Base-by-base conservation (phyloP, 2,888 invertebrate species). In the Ennomos erosarius region DNA sequence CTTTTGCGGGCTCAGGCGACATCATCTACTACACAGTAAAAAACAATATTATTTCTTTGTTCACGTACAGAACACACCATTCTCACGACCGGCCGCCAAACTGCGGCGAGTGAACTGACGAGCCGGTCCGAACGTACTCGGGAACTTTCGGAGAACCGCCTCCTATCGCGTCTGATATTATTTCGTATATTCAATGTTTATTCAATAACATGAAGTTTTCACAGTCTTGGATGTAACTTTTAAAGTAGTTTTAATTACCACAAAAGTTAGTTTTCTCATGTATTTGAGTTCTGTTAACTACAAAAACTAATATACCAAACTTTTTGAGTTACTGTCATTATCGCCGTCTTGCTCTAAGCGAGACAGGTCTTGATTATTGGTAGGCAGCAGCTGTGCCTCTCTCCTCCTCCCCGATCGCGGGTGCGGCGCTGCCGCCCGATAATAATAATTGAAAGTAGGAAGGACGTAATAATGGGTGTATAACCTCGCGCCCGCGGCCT, bases 341-440 rank as follows among this genome's bases (percentile, higher is more conserved):
- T 82, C 78, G 79, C 90, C 70, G 64, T 91, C 90, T 88, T 89
- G 49, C 78, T 91, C 87, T 81, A 69, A 69, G 73, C 59, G 70
- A 78, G 84, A 88, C 87, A 84, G 82, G 87, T 91, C 90, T 91
- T 90, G 91, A 91, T 92, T 92, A 92, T 92, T 92, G 92, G 92
- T 92, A 92, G 92, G 92, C 90, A 92, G 92, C 92, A 92, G 92
- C 91, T 92, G 92, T 88, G 91, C 90, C 91, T 91, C 92, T 92
- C 91, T 90, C 89, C 91, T 90, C 91, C 92, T 89, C 91, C 90
- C 90, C 90, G 84, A 26, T 82, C 85, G 85, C 90, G 87, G 85
- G 88, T 84, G 85, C 88, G 89, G 85, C 82, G 86, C 90, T 79
- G 86, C 87, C 90, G 88, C 91, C 91, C 90, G 92, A 89, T 91